Evolutionary conservation across 2,797 vertebrate species (phyloP), one percentile per base, ranked within the genome.

Genomic region (Erethizon dorsatum): DNA sequence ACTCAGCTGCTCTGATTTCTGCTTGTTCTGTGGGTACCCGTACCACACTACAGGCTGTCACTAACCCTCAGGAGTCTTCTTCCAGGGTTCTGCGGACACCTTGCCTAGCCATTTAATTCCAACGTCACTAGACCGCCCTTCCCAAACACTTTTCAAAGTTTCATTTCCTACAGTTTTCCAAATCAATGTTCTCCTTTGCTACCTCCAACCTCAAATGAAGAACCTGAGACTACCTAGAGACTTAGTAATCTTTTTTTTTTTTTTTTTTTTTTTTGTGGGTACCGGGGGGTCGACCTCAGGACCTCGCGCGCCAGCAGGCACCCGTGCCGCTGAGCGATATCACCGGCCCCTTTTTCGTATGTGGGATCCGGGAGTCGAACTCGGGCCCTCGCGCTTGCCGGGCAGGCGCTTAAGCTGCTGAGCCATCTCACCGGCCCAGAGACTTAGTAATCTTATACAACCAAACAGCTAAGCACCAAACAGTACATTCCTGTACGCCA

Each of bases 401-500:
- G n/a, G n/a, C n/a, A n/a, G n/a, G n/a, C n/a, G n/a, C n/a, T n/a
- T n/a, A n/a, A n/a, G n/a, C n/a, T n/a, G n/a, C n/a, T n/a, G n/a
- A n/a, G n/a, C n/a, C n/a, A n/a, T n/a, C n/a, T n/a, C n/a, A n/a
- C n/a, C n/a, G n/a, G n/a, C 12, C 5, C 14, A 37, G n/a, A 91
- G n/a, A 75, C 63, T 88, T 88, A 87, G 56, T 88, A 87, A 77
- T 37, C 33, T 54, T 84, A 67, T 50, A 80, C 91, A 85, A 95
- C 73, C 6, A 91, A 59, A 3, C 41, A 47, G 12, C 14, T 37
- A 82, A 77, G 79, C 20, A 73, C 13, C 75, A 95, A 82, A 83
- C 1, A 78, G 24, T 80, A 83, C 93, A 84, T 84, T 94, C 47
- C 63, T 59, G 80, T 56, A 79, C 52, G 41, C 20, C 52, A 94